A percentile compares a stretch with the other conserved stretches of the same genome.
These are phyloP conservation scores for Actenoides hombroni DNA, from an alignment of 2,113 vertebrate genomes.

Conservation along the genomic window DNA sequence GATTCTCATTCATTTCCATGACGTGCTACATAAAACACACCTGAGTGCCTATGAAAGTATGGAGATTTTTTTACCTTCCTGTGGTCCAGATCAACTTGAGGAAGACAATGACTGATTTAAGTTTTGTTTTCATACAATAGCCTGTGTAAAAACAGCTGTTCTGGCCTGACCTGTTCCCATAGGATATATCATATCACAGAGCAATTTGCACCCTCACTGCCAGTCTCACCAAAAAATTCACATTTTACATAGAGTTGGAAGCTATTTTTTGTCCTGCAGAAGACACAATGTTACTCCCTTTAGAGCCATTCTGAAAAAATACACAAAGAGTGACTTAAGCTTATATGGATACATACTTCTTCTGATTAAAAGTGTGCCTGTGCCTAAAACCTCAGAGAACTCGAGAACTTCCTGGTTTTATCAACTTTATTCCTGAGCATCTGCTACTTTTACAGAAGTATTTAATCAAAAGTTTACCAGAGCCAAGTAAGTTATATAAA, in stretches of 20 bases:
- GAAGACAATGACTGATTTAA: neutral
- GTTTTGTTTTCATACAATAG: neutral
- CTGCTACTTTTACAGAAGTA: neutral
- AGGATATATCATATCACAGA: neutral
- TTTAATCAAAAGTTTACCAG: neutral
- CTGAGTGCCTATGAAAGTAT: neutral
- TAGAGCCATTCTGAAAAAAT: neutral
- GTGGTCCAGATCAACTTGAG: neutral
- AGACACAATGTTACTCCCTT: neutral
- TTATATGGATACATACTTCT: neutral
- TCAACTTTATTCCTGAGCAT: neutral
- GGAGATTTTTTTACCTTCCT: neutral
- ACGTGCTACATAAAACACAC: neutral
- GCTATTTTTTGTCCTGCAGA: neutral
- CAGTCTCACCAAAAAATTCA: neutral
- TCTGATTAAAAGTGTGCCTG: neutral
- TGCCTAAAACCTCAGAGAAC: neutral
- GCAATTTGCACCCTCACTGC: neutral
- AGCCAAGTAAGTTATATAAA: neutral
- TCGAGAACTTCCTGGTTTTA: neutral
- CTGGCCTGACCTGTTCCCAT: neutral
- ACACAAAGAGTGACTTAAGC: neutral
- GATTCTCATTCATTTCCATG: neutral
- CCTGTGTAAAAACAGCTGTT: neutral
- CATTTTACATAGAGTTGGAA: neutral